Conservation (phyloP, 1,140 invertebrate genomes). For the Chrysoperla carnea region DNA sequence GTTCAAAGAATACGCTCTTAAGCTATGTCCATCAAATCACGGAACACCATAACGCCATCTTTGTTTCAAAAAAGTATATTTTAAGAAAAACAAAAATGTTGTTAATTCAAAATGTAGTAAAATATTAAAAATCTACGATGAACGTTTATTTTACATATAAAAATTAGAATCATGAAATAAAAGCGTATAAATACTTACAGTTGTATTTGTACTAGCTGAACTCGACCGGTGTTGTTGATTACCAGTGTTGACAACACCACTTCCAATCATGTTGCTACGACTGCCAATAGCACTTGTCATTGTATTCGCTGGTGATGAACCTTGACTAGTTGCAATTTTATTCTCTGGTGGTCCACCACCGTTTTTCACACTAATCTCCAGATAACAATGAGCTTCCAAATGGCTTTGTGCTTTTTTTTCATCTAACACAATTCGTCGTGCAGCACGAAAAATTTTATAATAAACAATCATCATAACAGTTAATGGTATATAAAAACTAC, state of each 20-base stretch:
- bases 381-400: conserved; percentile 53
- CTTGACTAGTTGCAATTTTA: conserved; percentile 26
- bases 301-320: conserved; percentile 23
- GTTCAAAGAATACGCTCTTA: too few relatives aligned
- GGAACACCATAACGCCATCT: too few relatives aligned
- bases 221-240: conserved; percentile 22
- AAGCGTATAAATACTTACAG: conserved; percentile 25
- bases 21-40: too few relatives aligned
- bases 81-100: too few relatives aligned
- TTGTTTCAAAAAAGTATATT: too few relatives aligned
- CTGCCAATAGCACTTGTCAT: conserved; percentile 12
- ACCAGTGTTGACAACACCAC: too few relatives aligned
- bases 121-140: too few relatives aligned
- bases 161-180: too few relatives aligned
- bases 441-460: conserved; percentile 77
- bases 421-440: conserved; percentile 65
- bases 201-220: conserved; percentile 42
- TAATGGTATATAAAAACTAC: conserved; percentile 78
- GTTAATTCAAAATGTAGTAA: too few relatives aligned
- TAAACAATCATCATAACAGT: conserved; percentile 83
- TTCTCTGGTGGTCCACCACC: conserved; percentile 43
- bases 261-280: conserved; percentile 11
- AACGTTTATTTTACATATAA: too few relatives aligned
- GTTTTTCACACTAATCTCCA: conserved; percentile 51
- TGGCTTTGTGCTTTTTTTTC: conserved; percentile 72